These are phyloP conservation scores for Scytalopus superciliaris DNA, from an alignment of 2,113 vertebrate species.

Conservation along the genomic window DNA sequence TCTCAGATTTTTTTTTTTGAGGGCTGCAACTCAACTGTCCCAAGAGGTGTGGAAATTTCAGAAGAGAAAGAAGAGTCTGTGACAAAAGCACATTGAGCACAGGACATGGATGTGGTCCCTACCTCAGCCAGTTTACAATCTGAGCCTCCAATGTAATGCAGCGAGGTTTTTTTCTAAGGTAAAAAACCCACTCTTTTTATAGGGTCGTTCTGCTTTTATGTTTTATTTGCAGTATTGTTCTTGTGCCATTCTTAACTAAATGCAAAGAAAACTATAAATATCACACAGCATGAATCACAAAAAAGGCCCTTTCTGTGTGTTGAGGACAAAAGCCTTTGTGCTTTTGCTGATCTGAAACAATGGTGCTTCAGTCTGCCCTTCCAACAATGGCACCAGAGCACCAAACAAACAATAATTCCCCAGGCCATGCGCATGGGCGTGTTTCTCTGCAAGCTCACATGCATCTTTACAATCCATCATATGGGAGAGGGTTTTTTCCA, in stretches of 20 bases:
- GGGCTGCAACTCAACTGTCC: neutral
- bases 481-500: neutral
- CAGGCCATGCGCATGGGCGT: neutral
- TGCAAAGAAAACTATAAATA: conserved; percentile 14
- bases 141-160: neutral
- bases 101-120: neutral
- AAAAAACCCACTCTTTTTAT: neutral
- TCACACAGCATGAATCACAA: neutral
- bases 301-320: neutral
- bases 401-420: neutral
- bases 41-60: neutral
- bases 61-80: neutral
- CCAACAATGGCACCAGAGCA: neutral
- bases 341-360: conserved; percentile 7
- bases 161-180: neutral
- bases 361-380: conserved; percentile 2
- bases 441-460: neutral
- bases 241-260: neutral
- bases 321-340: conserved; percentile 38
- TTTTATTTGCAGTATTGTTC: neutral
- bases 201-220: neutral
- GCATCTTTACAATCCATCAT: neutral
- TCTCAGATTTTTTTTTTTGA: neutral
- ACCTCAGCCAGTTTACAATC: neutral
- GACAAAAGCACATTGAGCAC: neutral